These are phyloP conservation scores for Diachrysia chrysitis DNA, from an alignment of 2,888 invertebrate species.

Conservation along the genomic window DNA sequence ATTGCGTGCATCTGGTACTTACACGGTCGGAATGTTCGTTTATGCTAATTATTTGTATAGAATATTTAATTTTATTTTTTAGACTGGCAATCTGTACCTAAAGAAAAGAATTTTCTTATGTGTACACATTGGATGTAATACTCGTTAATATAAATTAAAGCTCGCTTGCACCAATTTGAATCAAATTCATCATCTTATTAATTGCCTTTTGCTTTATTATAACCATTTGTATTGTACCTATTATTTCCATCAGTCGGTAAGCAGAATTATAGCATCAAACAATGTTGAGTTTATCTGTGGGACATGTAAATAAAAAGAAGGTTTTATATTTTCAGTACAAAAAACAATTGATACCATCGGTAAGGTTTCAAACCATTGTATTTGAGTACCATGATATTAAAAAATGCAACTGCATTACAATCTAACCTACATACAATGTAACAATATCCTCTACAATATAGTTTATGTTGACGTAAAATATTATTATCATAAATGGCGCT, in stretches of 20 bases:
- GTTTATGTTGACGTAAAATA: slow-evolving; percentile 23
- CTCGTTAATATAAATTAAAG: not conserved
- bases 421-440: slow-evolving; percentile 58
- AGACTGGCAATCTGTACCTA: not conserved
- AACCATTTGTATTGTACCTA: not conserved
- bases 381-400: slow-evolving; percentile 59
- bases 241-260: not conserved
- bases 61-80: not conserved
- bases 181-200: not conserved
- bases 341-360: slow-evolving; percentile 25
- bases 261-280: not conserved
- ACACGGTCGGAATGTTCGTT: slow-evolving; percentile 26
- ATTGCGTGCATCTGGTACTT: slow-evolving; percentile 46
- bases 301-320: not conserved
- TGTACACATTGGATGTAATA: too few species aligned
- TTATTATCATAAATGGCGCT: slow-evolving; percentile 51
- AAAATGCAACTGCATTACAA: slow-evolving; percentile 54
- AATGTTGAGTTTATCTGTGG: not conserved
- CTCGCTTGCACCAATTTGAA: not conserved
- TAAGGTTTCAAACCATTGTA: slow-evolving; percentile 67
- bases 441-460: slow-evolving; percentile 51
- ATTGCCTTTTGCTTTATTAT: not conserved
- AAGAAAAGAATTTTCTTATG: not conserved
- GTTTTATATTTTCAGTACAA: slow-evolving; percentile 22
- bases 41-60: slow-evolving; percentile 6